Conservation (phyloP, 2,888 invertebrate genomes). For the Eupithecia subumbrata region DNA sequence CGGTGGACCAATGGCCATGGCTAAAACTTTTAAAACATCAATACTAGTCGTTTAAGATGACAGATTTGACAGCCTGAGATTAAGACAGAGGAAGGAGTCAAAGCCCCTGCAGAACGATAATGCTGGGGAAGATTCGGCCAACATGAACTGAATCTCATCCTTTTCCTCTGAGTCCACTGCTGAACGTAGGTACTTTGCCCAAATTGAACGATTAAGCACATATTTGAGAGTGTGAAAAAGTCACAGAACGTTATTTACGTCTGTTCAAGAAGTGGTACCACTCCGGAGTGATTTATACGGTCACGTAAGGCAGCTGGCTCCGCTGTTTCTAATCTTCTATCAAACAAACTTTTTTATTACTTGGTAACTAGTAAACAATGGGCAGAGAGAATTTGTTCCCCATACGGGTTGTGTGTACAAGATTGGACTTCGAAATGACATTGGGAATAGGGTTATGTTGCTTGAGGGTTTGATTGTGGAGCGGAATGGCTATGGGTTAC, state of each 20-base stretch:
- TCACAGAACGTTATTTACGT: neutral
- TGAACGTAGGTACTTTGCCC: no score
- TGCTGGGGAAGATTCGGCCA: no score
- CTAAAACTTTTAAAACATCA: no score
- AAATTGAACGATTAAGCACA: neutral
- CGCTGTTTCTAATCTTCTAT: conserved; percentile 73
- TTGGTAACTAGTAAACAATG: conserved; percentile 74
- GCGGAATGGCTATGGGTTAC: neutral
- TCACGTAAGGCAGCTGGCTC: conserved; percentile 70
- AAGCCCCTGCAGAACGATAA: no score
- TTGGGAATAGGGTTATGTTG: conserved; percentile 40
- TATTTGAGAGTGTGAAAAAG: neutral
- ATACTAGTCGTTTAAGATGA: no score
- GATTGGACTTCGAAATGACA: conserved; percentile 38
- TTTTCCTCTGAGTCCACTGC: no score
- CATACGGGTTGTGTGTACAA: conserved; percentile 50
- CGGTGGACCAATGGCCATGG: no score
- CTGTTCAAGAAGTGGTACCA: conserved; percentile 15
- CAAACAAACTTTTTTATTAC: conserved; percentile 77
- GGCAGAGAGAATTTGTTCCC: conserved; percentile 57
- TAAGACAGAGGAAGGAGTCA: no score
- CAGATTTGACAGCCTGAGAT: no score
- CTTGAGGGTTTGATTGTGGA: neutral
- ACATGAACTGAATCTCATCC: no score
- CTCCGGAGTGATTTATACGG: conserved; percentile 64